Percentiles rank a stretch among this genome's conserved stretches.
Evolutionary conservation across 2,888 invertebrate species (phyloP).

Genomic region (Thyatira batis): DNA sequence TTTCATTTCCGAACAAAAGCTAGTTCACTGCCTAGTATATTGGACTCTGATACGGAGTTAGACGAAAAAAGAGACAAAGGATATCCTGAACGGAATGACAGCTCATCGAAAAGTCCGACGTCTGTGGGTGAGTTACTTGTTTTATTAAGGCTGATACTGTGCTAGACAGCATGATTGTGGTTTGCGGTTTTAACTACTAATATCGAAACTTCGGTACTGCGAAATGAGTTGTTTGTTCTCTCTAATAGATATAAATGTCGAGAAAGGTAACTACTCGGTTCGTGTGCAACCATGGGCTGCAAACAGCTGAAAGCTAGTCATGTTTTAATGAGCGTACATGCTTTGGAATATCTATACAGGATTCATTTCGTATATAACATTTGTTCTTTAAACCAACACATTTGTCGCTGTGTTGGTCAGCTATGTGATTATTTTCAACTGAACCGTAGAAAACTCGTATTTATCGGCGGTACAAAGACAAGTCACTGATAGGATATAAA

Average conservation of each 20-base stretch:
- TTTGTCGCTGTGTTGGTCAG: not conserved
- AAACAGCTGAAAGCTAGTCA: too few species aligned
- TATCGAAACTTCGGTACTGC: not conserved
- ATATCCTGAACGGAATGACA: conserved; percentile 69
- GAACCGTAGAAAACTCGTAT: conserved; percentile 3
- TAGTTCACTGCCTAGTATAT: conserved; percentile 91
- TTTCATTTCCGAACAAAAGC: conserved; percentile 84
- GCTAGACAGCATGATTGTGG: not conserved
- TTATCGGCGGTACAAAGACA: conserved; percentile 32
- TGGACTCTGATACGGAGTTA: conserved; percentile 88
- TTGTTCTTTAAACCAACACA: not conserved
- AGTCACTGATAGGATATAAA: conserved; percentile 66
- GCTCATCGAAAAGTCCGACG: conserved; percentile 85
- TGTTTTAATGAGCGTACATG: too few species aligned
- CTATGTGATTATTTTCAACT: conserved; percentile 1
- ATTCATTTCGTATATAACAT: not conserved
- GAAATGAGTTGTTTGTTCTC: not conserved
- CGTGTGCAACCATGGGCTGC: too few species aligned
- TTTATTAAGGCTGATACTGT: not conserved
- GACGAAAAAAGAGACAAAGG: conserved; percentile 79
- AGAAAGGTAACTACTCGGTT: too few species aligned
- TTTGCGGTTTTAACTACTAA: not conserved
- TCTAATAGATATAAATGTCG: too few species aligned
- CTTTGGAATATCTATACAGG: too few species aligned
- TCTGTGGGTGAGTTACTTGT: conserved; percentile 79